A percentile compares a stretch with the other conserved stretches of the same genome.
Evolutionary conservation across 2,888 invertebrate species (phyloP).

Genomic region (Pomacea canaliculata): DNA sequence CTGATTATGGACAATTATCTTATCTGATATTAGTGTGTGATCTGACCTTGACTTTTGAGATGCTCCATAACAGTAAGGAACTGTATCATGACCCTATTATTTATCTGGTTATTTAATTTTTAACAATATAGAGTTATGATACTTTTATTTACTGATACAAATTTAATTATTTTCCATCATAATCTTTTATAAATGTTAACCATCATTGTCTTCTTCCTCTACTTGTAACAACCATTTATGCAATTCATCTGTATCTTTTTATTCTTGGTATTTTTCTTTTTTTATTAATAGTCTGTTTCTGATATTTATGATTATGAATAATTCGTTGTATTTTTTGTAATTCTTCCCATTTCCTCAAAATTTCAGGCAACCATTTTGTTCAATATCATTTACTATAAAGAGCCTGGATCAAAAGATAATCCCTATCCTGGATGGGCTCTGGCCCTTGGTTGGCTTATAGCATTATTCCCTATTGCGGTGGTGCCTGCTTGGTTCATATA

Average conservation of each 20-base stretch:
- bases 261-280: too few species aligned
- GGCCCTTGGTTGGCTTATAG: conserved; percentile 67
- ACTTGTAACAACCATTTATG: too few species aligned
- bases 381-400: conserved; percentile 60
- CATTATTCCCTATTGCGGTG: conserved; percentile 60
- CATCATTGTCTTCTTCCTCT: too few species aligned
- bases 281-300: not conserved
- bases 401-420: conserved; percentile 56
- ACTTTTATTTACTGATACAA: too few species aligned
- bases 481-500: conserved; percentile 63
- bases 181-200: too few species aligned
- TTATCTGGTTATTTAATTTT: not conserved
- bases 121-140: not conserved
- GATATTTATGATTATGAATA: too few species aligned
- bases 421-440: conserved; percentile 64
- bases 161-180: too few species aligned
- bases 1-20: too few species aligned
- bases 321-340: too few species aligned
- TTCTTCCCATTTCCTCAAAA: not conserved
- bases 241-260: too few species aligned
- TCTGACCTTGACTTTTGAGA: not conserved
- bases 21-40: too few species aligned
- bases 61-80: not conserved
- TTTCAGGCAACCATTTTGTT: conserved; percentile 58
- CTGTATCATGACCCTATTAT: not conserved